Evolutionary conservation across 2,888 invertebrate species (phyloP), one percentile per base, ranked within the genome.

Genomic region (Tholera decimalis): DNA sequence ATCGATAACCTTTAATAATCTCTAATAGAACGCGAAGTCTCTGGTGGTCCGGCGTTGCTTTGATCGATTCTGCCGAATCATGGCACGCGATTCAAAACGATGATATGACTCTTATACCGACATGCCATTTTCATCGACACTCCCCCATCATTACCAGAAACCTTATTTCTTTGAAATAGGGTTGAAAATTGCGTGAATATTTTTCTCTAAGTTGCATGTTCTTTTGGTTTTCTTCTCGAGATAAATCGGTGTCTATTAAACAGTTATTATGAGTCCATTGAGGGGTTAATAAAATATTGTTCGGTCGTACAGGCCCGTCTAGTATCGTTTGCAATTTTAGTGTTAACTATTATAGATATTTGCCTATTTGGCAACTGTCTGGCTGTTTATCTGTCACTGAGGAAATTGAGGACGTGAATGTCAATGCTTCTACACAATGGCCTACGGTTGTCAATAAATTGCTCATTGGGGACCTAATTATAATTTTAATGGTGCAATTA

Each of bases 41-140:
- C 90, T 92, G 95, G 95, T 95, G 95, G 95, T 95, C 95, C 89
- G 86, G 86, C 89, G 84, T 83, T 85, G 87, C 93, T 93, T 93
- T 93, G 92, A 93, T 91, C 86, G 89, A 92, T 91, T 91, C 89
- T 90, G 95, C 95, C 92, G 93, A 93, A 92, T 95, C 95, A 95
- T 84, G 91, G 93, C 94, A 94, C 93, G 93, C 94, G 94, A 92
- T 93, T 93, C 93, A 89, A 92, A 93, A 93, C 89, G 91, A 92
- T 93, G 93, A 95, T 95, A 93, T 91, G 92, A 93, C 92, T 92
- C 91, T 93, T 89, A 90, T 87, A 85, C 83, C 84, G 77, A 79
- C 60, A 62, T 59, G 66, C 71, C 66, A 74, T 49, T 47, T 50
- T 54, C 56, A 64, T 71, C 51, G 60, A 64, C 47, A 55, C 62